Evolutionary conservation across 92 coral and sea anemone species (phyloP).

Genomic region (Porites rus): DNA sequence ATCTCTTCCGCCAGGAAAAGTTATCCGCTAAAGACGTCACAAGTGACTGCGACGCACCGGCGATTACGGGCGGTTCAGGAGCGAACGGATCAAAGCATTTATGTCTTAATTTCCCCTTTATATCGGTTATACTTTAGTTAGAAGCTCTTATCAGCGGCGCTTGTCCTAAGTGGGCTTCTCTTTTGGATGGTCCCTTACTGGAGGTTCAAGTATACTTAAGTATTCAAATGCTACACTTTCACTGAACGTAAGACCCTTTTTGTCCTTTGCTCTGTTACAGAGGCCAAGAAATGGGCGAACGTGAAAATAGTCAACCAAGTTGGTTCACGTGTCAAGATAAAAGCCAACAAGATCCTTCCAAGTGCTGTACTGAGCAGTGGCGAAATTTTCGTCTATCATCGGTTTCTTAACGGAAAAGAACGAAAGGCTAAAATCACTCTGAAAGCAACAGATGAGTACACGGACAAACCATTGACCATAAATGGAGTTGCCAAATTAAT

Average conservation of each 20-base stretch:
- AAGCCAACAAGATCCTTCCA: conserved; percentile 63
- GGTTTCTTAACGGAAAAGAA: conserved; percentile 60
- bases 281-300: conserved; percentile 73
- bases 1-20: no score
- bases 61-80: no score
- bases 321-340: conserved; percentile 59
- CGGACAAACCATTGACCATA: conserved; percentile 64
- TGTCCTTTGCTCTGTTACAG: neutral
- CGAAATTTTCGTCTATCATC: conserved; percentile 75
- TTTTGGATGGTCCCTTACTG: no score
- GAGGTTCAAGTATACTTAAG: no score
- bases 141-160: no score
- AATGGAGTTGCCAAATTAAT: conserved; percentile 50
- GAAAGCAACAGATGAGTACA: conserved; percentile 62
- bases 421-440: conserved; percentile 56
- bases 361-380: conserved; percentile 63
- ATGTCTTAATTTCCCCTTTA: no score
- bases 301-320: conserved; percentile 74
- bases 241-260: neutral
- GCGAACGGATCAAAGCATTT: no score
- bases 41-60: no score
- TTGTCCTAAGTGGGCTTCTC: no score
- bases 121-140: no score
- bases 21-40: no score
- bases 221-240: neutral